phyloP scores from a whole-genome alignment of 2,888 invertebrate species.

The Diaprepes abbreviatus region DNA sequence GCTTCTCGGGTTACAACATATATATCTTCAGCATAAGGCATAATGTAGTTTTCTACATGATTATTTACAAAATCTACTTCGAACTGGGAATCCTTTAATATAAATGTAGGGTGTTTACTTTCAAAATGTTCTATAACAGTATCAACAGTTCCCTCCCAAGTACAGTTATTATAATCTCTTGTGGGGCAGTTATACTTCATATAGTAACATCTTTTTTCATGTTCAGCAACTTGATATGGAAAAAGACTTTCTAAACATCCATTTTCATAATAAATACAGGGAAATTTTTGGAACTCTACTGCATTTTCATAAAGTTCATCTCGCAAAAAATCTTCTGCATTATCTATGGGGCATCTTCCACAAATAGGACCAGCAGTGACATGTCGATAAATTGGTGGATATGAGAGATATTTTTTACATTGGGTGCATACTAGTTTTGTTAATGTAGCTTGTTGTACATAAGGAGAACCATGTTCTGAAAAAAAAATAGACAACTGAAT shows the following conservation, averaged over 20 bases:
- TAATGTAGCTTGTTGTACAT: constrained; percentile 38
- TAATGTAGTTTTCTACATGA: constrained; percentile 59
- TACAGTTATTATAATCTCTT: constrained; percentile 51
- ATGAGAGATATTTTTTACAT: constrained; percentile 59
- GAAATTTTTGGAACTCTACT: constrained; percentile 57
- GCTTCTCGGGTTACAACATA: constrained; percentile 58
- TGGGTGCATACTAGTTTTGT: constrained; percentile 55
- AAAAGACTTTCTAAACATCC: constrained; percentile 58
- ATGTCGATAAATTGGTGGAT: constrained; percentile 56
- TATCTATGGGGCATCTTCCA: constrained; percentile 58
- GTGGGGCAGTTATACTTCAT: constrained; percentile 54
- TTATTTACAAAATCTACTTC: constrained; percentile 61
- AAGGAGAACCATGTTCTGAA: constrained; percentile 15
- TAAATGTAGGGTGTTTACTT: constrained; percentile 55
- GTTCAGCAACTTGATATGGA: constrained; percentile 53
- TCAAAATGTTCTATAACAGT: constrained; percentile 60
- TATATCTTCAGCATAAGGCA: constrained; percentile 56
- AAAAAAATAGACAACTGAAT: not conserved
- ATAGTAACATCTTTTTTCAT: constrained; percentile 58
- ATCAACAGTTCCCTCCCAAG: constrained; percentile 57
- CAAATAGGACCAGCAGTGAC: constrained; percentile 54
- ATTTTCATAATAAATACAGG: constrained; percentile 56
- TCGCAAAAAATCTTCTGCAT: constrained; percentile 52
- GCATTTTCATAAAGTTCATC: constrained; percentile 57
- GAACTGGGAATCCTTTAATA: constrained; percentile 57